These are phyloP conservation scores for Paralichthys olivaceus DNA, from an alignment of 2,113 vertebrate genomes.

Conservation along the genomic window DNA sequence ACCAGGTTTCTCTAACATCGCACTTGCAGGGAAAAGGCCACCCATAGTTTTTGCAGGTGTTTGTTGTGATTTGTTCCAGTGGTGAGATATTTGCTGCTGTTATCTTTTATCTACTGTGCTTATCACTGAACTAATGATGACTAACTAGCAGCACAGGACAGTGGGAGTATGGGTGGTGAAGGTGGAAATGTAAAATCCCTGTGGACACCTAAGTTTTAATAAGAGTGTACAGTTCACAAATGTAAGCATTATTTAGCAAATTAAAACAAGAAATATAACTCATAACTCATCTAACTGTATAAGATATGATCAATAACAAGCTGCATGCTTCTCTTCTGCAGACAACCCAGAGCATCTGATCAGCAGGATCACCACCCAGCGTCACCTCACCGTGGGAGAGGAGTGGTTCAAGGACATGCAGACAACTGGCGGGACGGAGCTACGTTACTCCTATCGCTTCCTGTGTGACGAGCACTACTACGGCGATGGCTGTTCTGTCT, in stretches of 20 bases:
- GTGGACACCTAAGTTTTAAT: neutral
- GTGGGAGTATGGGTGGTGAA: neutral
- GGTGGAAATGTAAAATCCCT: neutral
- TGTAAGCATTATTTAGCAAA: no score
- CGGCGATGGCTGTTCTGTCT: constrained; percentile 96
- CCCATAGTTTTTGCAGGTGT: constrained; percentile 15
- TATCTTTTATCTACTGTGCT: constrained; percentile 36
- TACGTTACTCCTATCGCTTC: constrained; percentile 97
- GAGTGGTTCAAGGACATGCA: constrained; percentile 98
- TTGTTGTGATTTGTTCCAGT: neutral
- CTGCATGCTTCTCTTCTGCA: constrained; percentile 60
- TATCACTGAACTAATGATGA: constrained; percentile 41
- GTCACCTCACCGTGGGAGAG: constrained; percentile 94
- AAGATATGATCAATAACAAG: neutral
- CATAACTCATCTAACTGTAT: no score
- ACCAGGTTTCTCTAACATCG: neutral
- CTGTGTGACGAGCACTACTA: constrained; percentile 97
- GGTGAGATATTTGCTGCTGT: constrained; percentile 15
- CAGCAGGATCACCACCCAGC: constrained; percentile 94
- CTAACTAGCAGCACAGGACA: constrained; percentile 19
- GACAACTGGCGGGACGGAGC: constrained; percentile 89
- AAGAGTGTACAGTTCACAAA: neutral
- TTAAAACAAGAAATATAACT: no score
- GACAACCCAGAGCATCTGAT: constrained; percentile 95
- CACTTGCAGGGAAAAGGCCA: constrained; percentile 2